Base-by-base conservation (phyloP, 1,140 invertebrate species). In the Scaptomyza montana region DNA sequence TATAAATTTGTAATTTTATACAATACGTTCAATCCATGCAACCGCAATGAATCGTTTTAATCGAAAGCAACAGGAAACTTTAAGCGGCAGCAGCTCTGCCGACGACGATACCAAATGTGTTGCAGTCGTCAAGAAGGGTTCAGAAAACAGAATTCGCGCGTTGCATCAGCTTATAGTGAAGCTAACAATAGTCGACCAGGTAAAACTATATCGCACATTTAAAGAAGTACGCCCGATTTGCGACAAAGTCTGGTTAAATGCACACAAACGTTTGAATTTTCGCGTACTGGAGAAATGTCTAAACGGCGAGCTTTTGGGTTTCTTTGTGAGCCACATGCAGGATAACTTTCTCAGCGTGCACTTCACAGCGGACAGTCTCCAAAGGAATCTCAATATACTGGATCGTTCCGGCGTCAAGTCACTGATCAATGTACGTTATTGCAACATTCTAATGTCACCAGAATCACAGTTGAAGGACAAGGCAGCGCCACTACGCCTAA, bases 361-460 rank as follows among this genome's bases (percentile, higher is more conserved):
- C 19, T 77, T 79, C 9, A 73, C 49, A 6, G 75, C 71, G 0
- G 60, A 70, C 9, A 62, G 56, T 7, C 71, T 79, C 21, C 74
- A 77, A 49, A 61, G 68, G 1, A 77, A 70, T 19, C 70, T 79
- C 3, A 70, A 77, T 28, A n/a, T 74, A 4, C 33, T 79, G n/a
- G 77, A 77, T 12, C 43, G 39, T 2, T 70, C 74, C 2, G 75
- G 65, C 0, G 46, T 77, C 0, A 74, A 59, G 39, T 6, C 61
- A 0, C 28, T 79, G 4, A 62, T 50, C 21, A 53, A 39, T 21
- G 77, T 79, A 0, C 51, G 74, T 39, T 51, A 69, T 4, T 74
- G 75, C 16, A 70, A 79, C 49, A 65, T 79, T 6, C 13, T 73
- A 4, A 0, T 68, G 55, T 36, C 13, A 21, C 25, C 36, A 1